Base-by-base conservation (phyloP, 1,140 invertebrate species). In the Panagrolaimus sp. region DNA sequence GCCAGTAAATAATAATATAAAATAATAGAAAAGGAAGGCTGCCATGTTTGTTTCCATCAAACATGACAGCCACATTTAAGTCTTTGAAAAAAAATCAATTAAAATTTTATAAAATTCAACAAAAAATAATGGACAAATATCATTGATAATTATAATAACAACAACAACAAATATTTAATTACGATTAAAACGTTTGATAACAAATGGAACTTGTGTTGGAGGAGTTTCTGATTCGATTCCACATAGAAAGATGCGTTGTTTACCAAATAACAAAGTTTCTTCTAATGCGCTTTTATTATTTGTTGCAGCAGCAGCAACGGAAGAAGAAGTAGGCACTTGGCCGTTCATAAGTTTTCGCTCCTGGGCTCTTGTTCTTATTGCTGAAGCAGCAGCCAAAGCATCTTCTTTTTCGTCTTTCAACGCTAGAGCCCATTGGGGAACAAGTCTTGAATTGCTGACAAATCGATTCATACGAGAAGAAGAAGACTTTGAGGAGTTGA, bases 141-240 rank as follows among this genome's bases (percentile, higher is more conserved):
- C 9, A 20, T 20, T 25, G 14, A 20, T 8, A 57, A 57, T 25
- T 20, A 20, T 20, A 61, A 67, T 67, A 67, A n/a, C n/a, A 61
- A 38, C 65, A 67, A 31, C 65, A 67, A 67, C 66, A 67, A 67
- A 67, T n/a, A n/a, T 65, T 69, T 43, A 69, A 23, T 69, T 70
- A 9, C 67, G 61, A n/a, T 69, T 23, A 38, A 69, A 69, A 25
- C 67, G 67, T 23, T 51, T 65, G 46, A 69, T 69, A 13, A 68
- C 16, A 14, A 69, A 38, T n/a, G 67, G 65, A 47, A 42, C 46
- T 27, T 23, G 31, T 23, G 67, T 67, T 20, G 67, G 67, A 23
- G 67, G 62, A 9, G 31, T 16, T 16, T 45, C n/a, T 0, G 67
- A 38, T 9, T 51, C 23, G 0, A 16, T 25, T 13, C 42, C 62